Evolutionary conservation across 2,888 invertebrate genomes (phyloP), one percentile per base, ranked within the genome.

Genomic region (Beris chalybata): DNA sequence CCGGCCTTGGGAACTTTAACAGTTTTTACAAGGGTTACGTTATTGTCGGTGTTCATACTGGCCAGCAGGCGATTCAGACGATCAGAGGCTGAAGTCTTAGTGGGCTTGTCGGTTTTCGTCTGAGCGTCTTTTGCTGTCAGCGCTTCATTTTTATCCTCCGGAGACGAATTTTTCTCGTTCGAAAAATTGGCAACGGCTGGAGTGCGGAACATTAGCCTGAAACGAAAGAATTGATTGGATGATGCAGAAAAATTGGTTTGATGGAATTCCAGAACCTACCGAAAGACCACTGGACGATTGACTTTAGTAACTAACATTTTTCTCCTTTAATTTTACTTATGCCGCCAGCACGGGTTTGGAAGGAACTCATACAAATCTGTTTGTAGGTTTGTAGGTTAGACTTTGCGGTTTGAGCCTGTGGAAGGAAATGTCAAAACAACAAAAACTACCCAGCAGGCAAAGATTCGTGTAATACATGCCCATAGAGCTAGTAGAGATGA

Each of bases 1-100:
- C 77, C 76, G 0, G 81, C 79, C n/a, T 74, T 75, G 4, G 77
- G 74, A 61, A 78, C 72, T 4, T 73, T 72, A 0, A 73, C 55
- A 4, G 69, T 65, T 67, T 72, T 74, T 0, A 63, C 52, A 4
- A 73, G 50, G 4, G 69, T 70, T 5, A 69, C 59, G 32, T 71
- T 70, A 54, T 76, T 74, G 53, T 76, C 76, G 0, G 77, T 75
- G 58, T 77, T 73, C 80, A 81, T 79, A 38, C 75, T 78, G 6
- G 77, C 74, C 22, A 81, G 66, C 31, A 81, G 68, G 13, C 76
- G 74, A 69, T 80, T 81, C 5, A 81, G 66, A 0, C 77, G 76
- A 31, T 75, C 73, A 0, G 76, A 74, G 0, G 80, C 78, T 55
- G 65, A 55, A 13, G 55, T 59, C 58, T 66, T 53, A 13, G 29